A percentile compares a stretch with the other conserved stretches of the same genome.
Evolutionary conservation across 2,113 vertebrate species (phyloP).

Genomic region (Peromyscus polionotus): DNA sequence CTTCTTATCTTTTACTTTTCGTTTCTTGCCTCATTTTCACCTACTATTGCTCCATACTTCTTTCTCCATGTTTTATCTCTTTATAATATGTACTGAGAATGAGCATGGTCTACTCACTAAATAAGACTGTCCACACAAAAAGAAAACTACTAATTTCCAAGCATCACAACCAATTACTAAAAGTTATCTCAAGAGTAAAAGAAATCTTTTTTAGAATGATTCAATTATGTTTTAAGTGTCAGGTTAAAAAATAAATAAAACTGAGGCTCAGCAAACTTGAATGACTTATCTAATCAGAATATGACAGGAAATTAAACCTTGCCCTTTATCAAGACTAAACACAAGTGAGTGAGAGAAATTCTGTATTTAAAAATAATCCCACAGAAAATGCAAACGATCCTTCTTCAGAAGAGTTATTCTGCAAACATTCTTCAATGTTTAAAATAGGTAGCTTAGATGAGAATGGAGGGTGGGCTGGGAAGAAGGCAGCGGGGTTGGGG

Average conservation of each 20-base stretch:
- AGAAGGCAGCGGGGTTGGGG: no score
- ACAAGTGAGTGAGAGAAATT: neutral
- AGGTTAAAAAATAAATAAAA: neutral
- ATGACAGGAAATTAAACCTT: neutral
- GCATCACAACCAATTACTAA: neutral
- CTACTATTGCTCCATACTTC: neutral
- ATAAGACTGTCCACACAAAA: neutral
- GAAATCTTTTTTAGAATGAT: neutral
- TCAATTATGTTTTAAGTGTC: neutral
- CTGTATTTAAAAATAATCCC: constrained; percentile 12
- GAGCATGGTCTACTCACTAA: neutral
- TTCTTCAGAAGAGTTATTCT: neutral
- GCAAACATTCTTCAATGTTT: neutral
- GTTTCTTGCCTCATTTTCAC: neutral
- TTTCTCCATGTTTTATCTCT: neutral
- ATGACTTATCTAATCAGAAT: constrained; percentile 54
- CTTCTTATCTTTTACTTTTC: neutral
- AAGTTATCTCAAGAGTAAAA: constrained; percentile 1
- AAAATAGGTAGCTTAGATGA: neutral
- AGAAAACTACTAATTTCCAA: neutral
- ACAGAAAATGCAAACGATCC: neutral
- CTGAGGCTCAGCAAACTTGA: constrained; percentile 43
- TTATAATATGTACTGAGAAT: neutral
- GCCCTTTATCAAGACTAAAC: constrained; percentile 42
- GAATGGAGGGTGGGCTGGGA: no score